phyloP scores from a whole-genome alignment of 2,888 invertebrate species.

The Merodon equestris region DNA sequence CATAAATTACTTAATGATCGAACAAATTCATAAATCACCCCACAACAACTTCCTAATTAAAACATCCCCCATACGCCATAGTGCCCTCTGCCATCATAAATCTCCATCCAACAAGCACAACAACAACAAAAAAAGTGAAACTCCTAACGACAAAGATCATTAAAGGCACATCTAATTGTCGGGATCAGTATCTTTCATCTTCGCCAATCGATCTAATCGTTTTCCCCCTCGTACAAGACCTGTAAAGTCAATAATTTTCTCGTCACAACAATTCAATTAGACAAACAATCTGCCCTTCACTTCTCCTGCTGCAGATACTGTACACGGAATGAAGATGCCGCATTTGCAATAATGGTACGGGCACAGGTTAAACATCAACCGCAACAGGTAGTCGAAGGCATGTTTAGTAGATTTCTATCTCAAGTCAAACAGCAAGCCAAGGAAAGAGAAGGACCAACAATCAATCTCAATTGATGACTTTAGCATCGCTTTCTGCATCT shows the following conservation, averaged over 20 bases:
- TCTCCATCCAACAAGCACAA: too few species aligned
- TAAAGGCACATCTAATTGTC: conserved; percentile 41
- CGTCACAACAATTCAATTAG: conserved; percentile 64
- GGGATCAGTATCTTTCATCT: conserved; percentile 35
- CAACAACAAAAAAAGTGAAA: not conserved
- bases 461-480: conserved; percentile 56
- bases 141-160: conserved; percentile 27
- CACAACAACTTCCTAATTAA: not conserved
- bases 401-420: conserved; percentile 53
- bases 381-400: not conserved
- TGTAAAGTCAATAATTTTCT: conserved; percentile 48
- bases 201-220: conserved; percentile 9
- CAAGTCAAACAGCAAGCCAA: conserved; percentile 11
- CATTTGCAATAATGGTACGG: not conserved
- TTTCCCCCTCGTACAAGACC: too few species aligned
- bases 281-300: conserved; percentile 29
- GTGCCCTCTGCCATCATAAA: too few species aligned
- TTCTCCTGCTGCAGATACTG: not conserved
- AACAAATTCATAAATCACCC: too few species aligned
- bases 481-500: conserved; percentile 45
- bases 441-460: not conserved
- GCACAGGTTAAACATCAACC: conserved; percentile 18
- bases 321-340: conserved; percentile 34
- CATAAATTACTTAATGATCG: conserved; percentile 13
- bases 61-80: not conserved